Evolutionary conservation across 1,140 invertebrate species (phyloP).

Genomic region (Neelides sp.): DNA sequence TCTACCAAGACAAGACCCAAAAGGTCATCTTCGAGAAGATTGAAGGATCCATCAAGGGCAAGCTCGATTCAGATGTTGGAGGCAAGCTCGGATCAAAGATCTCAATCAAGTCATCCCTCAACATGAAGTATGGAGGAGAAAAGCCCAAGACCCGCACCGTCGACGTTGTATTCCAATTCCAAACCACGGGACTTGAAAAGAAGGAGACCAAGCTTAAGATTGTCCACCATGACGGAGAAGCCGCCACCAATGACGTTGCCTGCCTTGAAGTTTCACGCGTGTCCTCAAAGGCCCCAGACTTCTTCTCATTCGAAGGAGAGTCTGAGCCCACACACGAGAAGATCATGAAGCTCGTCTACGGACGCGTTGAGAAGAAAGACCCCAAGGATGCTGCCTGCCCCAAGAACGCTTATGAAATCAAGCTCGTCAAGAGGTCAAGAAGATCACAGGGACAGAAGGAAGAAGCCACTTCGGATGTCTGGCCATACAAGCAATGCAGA

Average conservation of each 20-base stretch:
- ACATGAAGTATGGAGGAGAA: constrained; percentile 24
- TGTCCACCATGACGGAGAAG: constrained; percentile 17
- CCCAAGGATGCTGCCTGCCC: constrained; percentile 24
- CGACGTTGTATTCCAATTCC: constrained; percentile 12
- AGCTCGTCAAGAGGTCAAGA: constrained; percentile 19
- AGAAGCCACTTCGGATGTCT: constrained; percentile 14
- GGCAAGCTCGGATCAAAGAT: constrained; percentile 26
- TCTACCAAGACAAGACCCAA: constrained; percentile 19
- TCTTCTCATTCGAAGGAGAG: constrained; percentile 22
- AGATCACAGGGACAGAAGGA: constrained; percentile 24
- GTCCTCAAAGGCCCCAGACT: constrained; percentile 15
- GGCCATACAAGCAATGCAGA: constrained; percentile 28
- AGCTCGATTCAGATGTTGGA: constrained; percentile 22
- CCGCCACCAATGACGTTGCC: constrained; percentile 20
- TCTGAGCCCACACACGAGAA: constrained; percentile 28
- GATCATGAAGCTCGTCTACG: constrained; percentile 20
- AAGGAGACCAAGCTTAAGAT: constrained; percentile 14
- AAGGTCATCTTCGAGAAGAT: constrained; percentile 23
- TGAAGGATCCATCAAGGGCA: constrained; percentile 25
- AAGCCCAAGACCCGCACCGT: constrained; percentile 22
- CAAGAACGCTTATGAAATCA: constrained; percentile 19
- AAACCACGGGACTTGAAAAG: constrained; percentile 21
- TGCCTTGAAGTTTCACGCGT: constrained; percentile 21
- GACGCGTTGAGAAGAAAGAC: constrained; percentile 16
- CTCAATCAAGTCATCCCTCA: constrained; percentile 16